Percentiles rank a stretch among this genome's conserved stretches.
These are phyloP conservation scores for Operophtera brumata DNA, from an alignment of 2,888 invertebrate genomes.

Conservation along the genomic window DNA sequence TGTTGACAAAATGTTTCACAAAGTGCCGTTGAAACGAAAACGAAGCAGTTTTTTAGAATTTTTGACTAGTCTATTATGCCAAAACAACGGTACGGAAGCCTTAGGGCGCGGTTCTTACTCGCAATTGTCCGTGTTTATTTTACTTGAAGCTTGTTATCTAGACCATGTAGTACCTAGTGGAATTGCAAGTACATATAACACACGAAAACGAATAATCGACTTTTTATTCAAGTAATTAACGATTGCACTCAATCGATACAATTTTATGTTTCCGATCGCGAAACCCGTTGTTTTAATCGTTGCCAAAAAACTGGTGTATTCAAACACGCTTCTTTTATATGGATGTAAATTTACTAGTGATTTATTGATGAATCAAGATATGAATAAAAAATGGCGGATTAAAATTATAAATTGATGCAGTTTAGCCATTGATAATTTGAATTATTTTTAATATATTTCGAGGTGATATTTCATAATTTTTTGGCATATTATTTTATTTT, in stretches of 20 bases:
- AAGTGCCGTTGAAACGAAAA: no score
- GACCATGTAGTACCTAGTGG: conserved; percentile 39
- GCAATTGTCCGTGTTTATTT: no score
- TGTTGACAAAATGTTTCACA: no score
- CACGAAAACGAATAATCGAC: conserved; percentile 27
- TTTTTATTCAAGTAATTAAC: conserved; percentile 44
- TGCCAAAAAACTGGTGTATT: conserved; percentile 36
- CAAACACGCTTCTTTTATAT: conserved; percentile 36
- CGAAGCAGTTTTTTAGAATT: no score
- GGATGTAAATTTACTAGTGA: conserved; percentile 34
- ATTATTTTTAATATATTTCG: neutral
- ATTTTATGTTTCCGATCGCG: conserved; percentile 60
- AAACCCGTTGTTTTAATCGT: conserved; percentile 47
- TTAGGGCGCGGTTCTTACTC: no score
- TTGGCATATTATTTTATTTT: no score
- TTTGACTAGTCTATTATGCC: no score
- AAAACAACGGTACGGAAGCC: no score
- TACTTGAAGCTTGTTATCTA: conserved; percentile 38
- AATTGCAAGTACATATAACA: conserved; percentile 43
- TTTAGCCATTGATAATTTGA: neutral
- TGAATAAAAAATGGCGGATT: neutral
- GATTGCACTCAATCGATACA: conserved; percentile 56
- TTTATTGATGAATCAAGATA: conserved; percentile 20
- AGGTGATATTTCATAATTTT: neutral
- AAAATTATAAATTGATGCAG: neutral